phyloP scores from a whole-genome alignment of 2,888 invertebrate species.

The Gryllus longicercus region DNA sequence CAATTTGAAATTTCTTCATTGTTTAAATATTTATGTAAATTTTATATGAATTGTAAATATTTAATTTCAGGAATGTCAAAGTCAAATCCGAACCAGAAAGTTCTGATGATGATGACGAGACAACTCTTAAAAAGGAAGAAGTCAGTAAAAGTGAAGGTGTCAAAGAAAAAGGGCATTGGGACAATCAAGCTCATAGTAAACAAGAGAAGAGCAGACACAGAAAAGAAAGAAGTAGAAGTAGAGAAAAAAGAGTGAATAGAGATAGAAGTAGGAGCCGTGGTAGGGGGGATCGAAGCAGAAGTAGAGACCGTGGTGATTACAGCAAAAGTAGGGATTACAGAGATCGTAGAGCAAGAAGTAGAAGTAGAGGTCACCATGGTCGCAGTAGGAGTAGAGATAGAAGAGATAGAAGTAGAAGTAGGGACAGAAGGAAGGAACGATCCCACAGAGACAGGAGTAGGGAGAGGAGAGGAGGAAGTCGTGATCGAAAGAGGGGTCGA shows the following conservation, averaged over 20 bases:
- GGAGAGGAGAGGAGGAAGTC: slow-evolving; percentile 34
- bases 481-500: slow-evolving; percentile 36
- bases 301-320: slow-evolving; percentile 37
- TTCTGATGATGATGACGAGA: background rate
- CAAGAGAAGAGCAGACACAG: slow-evolving; percentile 39
- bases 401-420: slow-evolving; percentile 40
- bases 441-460: slow-evolving; percentile 38
- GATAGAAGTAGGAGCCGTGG: slow-evolving; percentile 36
- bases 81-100: slow-evolving; percentile 20
- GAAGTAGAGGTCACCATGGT: slow-evolving; percentile 42
- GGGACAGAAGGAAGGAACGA: slow-evolving; percentile 41
- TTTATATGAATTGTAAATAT: no score
- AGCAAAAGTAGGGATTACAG: slow-evolving; percentile 41
- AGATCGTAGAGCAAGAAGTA: slow-evolving; percentile 39
- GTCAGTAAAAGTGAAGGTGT: slow-evolving; percentile 35
- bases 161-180: slow-evolving; percentile 34
- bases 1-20: no score
- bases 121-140: slow-evolving; percentile 41
- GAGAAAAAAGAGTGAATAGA: slow-evolving; percentile 40
- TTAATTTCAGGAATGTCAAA: slow-evolving; percentile 20
- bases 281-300: slow-evolving; percentile 41
- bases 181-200: slow-evolving; percentile 32
- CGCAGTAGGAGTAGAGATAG: slow-evolving; percentile 40
- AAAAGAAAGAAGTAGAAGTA: slow-evolving; percentile 44
- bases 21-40: no score